Base-by-base conservation (phyloP, 2,888 invertebrate species). In the Tipula lateralis region DNA sequence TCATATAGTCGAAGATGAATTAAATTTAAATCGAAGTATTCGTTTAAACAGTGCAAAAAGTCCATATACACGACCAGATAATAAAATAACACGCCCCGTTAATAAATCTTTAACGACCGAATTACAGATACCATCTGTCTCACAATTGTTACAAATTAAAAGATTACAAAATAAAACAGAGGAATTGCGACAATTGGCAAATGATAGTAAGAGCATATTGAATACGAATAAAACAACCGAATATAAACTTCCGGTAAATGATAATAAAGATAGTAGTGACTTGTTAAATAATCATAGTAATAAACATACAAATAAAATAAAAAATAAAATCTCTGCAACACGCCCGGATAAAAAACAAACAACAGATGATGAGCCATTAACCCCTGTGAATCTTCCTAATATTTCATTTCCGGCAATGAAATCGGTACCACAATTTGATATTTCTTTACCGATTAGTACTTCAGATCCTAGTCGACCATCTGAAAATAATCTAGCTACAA, bases 111-210 rank as follows among this genome's bases (percentile, higher is more conserved):
- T 88, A 4, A 86, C 87, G 13, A 88, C 86, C 36, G 93, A 92
- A 87, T 89, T 93, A 13, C 91, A 92, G 86, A 92, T 94, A 83
- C 94, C 94, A 5, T 92, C 92, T 2, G 92, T 94, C 87, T 91
- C 93, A 2, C 93, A 93, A 87, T 89, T 94, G 85, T 88, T 94
- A 50, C 92, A 92, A 88, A 91, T 93, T 89, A 93, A 92, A 87
- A 91, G 91, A 85, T 88, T 93, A 84, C 93, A 93, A 87, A 92
- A 92, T 87, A 91, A 91, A 84, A 92, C 92, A 0, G 91, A 92
- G 84, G 91, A 91, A 36, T 92, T 92, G 9, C 90, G 93, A 66
- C 91, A 92, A 87, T 91, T 92, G 81, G 91, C 92, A 0, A 89
- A 88, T 16, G 87, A 88, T 5, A 90, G 90, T 5, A 86, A 86